A percentile compares a stretch with the other conserved stretches of the same genome.
These are phyloP conservation scores for Ptyas mucosa DNA, from an alignment of 2,113 vertebrate species.

Conservation along the genomic window DNA sequence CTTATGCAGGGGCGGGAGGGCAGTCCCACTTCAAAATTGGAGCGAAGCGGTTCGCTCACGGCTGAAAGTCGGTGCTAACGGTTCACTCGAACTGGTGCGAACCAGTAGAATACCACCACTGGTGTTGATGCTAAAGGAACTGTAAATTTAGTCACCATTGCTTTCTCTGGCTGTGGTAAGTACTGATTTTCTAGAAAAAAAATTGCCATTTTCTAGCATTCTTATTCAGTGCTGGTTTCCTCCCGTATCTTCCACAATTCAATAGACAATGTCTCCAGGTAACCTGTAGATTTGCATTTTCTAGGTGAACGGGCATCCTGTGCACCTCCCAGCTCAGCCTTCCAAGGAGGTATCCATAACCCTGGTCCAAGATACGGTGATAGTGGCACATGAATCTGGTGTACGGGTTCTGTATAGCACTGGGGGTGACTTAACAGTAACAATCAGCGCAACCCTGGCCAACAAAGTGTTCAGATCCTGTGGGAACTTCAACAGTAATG, in stretches of 20 bases:
- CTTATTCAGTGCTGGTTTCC: neutral
- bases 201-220: no score
- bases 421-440: conserved; percentile 51
- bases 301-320: conserved; percentile 22
- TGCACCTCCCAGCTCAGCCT: neutral
- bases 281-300: neutral
- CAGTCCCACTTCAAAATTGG: no score
- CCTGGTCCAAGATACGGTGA: conserved; percentile 39
- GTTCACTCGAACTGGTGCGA: no score
- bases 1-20: no score
- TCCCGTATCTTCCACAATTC: neutral
- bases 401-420: conserved; percentile 61
- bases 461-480: conserved; percentile 54
- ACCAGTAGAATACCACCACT: no score
- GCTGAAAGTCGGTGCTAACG: no score
- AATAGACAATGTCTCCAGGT: neutral
- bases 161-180: neutral
- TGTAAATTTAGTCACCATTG: neutral
- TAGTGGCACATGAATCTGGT: conserved; percentile 39
- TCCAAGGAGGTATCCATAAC: neutral
- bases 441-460: neutral
- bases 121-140: neutral
- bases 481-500: conserved; percentile 57
- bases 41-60: no score
- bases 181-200: neutral